Percentiles rank a stretch among this genome's conserved stretches.
These are phyloP conservation scores for Eupithecia insigniata DNA, from an alignment of 2,888 invertebrate genomes.

Conservation along the genomic window DNA sequence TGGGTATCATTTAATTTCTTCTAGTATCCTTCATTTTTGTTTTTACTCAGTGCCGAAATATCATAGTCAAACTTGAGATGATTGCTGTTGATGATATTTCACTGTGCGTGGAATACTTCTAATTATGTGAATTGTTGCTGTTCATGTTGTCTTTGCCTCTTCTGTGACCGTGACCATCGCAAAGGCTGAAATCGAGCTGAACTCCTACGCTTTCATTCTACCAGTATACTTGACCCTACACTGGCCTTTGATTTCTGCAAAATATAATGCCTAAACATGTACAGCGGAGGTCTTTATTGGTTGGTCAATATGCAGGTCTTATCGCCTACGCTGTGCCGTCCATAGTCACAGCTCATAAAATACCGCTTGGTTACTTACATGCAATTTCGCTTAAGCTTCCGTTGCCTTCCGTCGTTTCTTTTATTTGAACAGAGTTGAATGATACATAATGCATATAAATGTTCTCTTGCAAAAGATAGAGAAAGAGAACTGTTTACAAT, in stretches of 20 bases:
- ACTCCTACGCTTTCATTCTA: constrained; percentile 59
- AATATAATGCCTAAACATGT: constrained; percentile 44
- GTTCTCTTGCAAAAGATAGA: too few species aligned
- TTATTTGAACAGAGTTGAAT: background rate
- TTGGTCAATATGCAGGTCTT: constrained; percentile 55
- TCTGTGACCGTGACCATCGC: constrained; percentile 58
- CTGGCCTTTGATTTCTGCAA: constrained; percentile 35
- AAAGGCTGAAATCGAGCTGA: constrained; percentile 56
- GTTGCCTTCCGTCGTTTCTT: background rate
- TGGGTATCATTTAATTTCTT: too few species aligned
- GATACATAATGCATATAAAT: too few species aligned
- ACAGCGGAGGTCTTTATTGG: constrained; percentile 49
- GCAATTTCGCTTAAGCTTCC: background rate
- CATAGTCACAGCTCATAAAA: constrained; percentile 27
- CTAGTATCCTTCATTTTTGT: background rate
- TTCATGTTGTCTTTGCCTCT: constrained; percentile 48
- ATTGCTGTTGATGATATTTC: background rate
- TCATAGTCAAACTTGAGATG: background rate
- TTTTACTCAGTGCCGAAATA: background rate
- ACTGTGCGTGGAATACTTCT: background rate
- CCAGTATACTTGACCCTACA: constrained; percentile 58
- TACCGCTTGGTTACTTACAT: background rate
- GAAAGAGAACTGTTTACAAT: too few species aligned
- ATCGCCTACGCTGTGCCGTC: constrained; percentile 65
- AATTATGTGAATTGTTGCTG: background rate